Evolutionary conservation across 2,113 vertebrate genomes (phyloP).

Genomic region (Ailurus styani): DNA sequence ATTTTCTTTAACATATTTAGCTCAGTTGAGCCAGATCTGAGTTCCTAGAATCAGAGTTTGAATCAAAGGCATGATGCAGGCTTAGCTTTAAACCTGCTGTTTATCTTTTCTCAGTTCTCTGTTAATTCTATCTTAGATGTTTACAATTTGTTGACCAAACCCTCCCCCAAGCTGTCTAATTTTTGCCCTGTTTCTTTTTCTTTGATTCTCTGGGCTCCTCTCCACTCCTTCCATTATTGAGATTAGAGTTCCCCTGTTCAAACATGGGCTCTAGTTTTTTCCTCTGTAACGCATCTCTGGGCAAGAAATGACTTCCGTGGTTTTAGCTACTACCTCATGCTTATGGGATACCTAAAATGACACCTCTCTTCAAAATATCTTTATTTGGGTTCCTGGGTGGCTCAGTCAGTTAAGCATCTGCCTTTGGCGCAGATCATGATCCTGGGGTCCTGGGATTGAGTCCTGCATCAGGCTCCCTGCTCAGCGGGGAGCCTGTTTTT

Average conservation of each 20-base stretch:
- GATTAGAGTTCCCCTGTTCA: background rate
- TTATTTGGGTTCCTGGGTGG: background rate
- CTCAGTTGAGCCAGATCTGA: background rate
- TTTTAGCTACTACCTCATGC: background rate
- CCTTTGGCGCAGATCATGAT: background rate
- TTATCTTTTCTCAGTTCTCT: background rate
- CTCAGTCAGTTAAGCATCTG: background rate
- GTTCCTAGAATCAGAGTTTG: background rate
- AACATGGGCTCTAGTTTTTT: background rate
- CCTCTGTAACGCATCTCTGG: background rate
- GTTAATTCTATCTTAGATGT: background rate
- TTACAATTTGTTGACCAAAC: background rate
- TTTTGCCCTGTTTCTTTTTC: background rate
- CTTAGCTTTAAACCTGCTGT: background rate
- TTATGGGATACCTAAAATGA: background rate
- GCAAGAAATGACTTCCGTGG: background rate
- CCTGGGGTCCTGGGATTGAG: background rate
- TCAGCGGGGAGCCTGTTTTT: background rate
- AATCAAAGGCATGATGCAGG: background rate
- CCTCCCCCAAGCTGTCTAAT: background rate
- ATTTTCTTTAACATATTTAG: background rate
- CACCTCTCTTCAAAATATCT: background rate
- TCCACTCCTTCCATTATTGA: background rate
- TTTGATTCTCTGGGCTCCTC: background rate
- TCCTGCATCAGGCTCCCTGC: too few relatives aligned